phyloP scores from a whole-genome alignment of 2,888 invertebrate species.

The Lochmaea crataegi region DNA sequence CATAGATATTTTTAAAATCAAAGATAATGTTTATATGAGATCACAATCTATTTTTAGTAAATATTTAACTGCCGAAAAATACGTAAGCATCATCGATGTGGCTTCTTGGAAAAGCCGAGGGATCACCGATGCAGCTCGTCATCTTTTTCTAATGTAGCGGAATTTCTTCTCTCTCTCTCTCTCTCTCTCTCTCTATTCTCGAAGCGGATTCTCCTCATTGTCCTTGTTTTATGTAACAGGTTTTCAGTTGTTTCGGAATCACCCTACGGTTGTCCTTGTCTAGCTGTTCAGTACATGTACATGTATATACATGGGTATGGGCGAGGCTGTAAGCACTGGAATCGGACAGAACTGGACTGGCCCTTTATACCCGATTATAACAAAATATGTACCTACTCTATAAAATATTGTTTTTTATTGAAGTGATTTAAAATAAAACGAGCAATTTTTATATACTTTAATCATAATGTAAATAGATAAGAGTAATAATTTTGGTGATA shows the following conservation, averaged over 20 bases:
- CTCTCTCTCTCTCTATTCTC: constrained; percentile 47
- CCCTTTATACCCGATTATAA: not conserved
- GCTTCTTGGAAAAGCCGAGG: constrained; percentile 46
- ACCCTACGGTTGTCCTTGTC: constrained; percentile 60
- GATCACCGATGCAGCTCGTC: constrained; percentile 52
- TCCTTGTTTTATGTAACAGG: constrained; percentile 63
- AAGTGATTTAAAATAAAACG: no score
- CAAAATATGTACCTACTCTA: not conserved
- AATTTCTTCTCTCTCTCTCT: constrained; percentile 60
- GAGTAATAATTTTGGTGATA: no score
- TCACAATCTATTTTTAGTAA: constrained; percentile 54
- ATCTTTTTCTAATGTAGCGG: constrained; percentile 53
- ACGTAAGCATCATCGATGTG: constrained; percentile 26
- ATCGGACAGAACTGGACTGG: constrained; percentile 3
- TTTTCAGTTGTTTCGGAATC: constrained; percentile 61
- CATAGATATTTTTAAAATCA: constrained; percentile 2
- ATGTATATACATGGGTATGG: constrained; percentile 24
- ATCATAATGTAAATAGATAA: no score
- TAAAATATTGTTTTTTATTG: no score
- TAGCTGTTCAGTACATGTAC: constrained; percentile 40
- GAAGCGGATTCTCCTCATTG: constrained; percentile 44
- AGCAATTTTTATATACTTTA: no score
- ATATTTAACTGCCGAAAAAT: constrained; percentile 39
- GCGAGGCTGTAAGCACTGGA: constrained; percentile 29
- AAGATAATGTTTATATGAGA: constrained; percentile 21